Evolutionary conservation across 2,113 vertebrate species (phyloP), one percentile per base, ranked within the genome.

Genomic region (Indri indri): DNA sequence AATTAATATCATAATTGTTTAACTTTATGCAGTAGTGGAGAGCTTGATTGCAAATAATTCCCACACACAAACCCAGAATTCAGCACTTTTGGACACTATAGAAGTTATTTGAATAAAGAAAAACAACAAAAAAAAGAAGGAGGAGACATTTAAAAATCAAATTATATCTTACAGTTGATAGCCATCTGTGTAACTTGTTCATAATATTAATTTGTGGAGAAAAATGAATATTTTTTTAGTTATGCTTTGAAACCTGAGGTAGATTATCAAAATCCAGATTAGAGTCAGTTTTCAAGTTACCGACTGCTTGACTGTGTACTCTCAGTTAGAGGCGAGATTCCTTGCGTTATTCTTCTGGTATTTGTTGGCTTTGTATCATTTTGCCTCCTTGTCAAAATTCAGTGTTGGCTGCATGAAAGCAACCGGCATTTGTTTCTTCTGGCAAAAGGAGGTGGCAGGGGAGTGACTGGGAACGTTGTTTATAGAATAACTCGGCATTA

Each of bases 361-460:
- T 97, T 90, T 92, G 87, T 80, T 98, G 32, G 47, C 40, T 57
- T 92, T 76, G 34, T 54, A 68, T 96, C 96, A 2, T 0, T 52
- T 98, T 93, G 54, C 77, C 20, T 97, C 14, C 93, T 98, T 95
- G 90, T 97, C 96, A 93, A 97, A 97, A 90, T 97, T 73, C 92
- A 95, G 34, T 4, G 4, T 52, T 96, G 20, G 68, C 95, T 95
- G 3, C 34, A 65, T 88, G 87, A 96, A 97, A 96, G 12, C 23
- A 73, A 68, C 47, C 0, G 13, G 65, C 74, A 54, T 95, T 98
- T 98, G 88, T 88, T 93, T 88, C n/a, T 61, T 79, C 88, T 80
- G 88, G 71, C 91, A 96, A 83, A 54, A 45, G 47, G 65, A 91
- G 57, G 76, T 81, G 42, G 95, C 52, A 90, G 66, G 71, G 91